Conservation (phyloP, 2,797 vertebrate species). For the Schizothorax lantsangensis region DNA sequence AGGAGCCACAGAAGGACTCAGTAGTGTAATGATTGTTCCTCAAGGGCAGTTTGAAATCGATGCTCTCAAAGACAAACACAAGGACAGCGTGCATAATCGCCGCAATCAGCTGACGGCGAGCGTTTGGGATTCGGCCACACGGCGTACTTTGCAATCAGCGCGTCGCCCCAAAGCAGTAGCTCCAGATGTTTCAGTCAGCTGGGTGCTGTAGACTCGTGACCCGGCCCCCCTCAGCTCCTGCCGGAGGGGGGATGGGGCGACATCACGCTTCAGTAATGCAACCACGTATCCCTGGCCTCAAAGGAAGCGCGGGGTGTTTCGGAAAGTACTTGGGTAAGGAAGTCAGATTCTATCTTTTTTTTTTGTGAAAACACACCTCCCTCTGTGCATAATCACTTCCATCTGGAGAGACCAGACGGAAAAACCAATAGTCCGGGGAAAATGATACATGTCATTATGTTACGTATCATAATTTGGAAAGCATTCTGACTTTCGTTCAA, state of each 20-base stretch:
- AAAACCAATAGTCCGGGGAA: constrained; percentile 72
- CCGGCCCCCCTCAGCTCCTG: constrained; percentile 41
- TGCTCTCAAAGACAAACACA: constrained; percentile 32
- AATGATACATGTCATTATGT: constrained; percentile 69
- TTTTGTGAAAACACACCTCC: constrained; percentile 68
- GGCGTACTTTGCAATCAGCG: constrained; percentile 25
- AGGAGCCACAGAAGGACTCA: background rate
- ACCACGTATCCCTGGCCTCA: constrained; percentile 56
- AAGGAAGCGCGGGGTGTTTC: constrained; percentile 57
- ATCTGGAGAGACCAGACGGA: constrained; percentile 70
- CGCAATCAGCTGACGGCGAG: constrained; percentile 48
- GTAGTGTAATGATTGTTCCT: constrained; percentile 2
- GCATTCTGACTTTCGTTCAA: constrained; percentile 60
- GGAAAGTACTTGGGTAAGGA: constrained; percentile 66
- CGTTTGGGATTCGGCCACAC: constrained; percentile 26
- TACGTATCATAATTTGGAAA: constrained; percentile 73
- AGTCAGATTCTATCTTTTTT: constrained; percentile 46
- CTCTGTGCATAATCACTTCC: constrained; percentile 76
- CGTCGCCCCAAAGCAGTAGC: constrained; percentile 38
- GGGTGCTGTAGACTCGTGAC: constrained; percentile 32
- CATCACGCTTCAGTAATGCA: constrained; percentile 40
- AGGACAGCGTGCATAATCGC: constrained; percentile 44
- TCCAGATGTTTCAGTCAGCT: constrained; percentile 24
- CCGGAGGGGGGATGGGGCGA: constrained; percentile 24
- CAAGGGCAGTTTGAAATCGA: constrained; percentile 38